Percentiles rank a stretch among this genome's conserved stretches.
phyloP scores from a whole-genome alignment of 2,797 vertebrate species.

The Cynodonichthys magdalenae region DNA sequence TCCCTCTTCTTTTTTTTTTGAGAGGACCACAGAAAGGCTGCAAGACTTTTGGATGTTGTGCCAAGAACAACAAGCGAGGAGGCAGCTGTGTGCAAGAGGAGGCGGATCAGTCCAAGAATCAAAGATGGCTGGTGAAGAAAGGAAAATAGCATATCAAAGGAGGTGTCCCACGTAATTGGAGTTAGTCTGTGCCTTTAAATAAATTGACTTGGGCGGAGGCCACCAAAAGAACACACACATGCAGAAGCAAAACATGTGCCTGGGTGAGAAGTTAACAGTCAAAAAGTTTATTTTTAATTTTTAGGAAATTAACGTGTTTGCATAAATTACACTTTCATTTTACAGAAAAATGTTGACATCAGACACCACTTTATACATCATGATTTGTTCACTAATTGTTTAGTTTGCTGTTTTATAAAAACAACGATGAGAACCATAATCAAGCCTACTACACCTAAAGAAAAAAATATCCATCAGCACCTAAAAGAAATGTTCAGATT shows the following conservation, averaged over 20 bases:
- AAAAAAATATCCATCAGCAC: no score
- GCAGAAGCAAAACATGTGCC: conserved; percentile 25
- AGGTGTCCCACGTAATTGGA: conserved; percentile 68
- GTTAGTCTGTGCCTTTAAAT: conserved; percentile 76
- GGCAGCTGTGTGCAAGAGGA: conserved; percentile 79
- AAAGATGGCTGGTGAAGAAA: conserved; percentile 80
- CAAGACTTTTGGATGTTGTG: conserved; percentile 74
- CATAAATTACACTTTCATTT: conserved; percentile 21
- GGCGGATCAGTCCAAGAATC: conserved; percentile 76
- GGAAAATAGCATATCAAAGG: conserved; percentile 75
- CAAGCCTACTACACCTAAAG: no score
- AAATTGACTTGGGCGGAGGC: conserved; percentile 68
- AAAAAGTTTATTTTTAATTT: conserved; percentile 30
- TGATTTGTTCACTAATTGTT: neutral
- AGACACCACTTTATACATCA: neutral
- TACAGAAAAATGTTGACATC: neutral
- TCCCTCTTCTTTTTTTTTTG: conserved; percentile 65
- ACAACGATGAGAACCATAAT: no score
- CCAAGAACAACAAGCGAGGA: conserved; percentile 81
- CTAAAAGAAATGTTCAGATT: no score
- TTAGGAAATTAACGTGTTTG: conserved; percentile 11
- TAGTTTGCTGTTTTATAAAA: no score
- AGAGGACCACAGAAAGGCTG: conserved; percentile 75
- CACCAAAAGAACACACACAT: conserved; percentile 40
- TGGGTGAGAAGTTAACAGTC: conserved; percentile 22